Base-by-base conservation (phyloP, 2,113 vertebrate species). In the Callionymus lyra region DNA sequence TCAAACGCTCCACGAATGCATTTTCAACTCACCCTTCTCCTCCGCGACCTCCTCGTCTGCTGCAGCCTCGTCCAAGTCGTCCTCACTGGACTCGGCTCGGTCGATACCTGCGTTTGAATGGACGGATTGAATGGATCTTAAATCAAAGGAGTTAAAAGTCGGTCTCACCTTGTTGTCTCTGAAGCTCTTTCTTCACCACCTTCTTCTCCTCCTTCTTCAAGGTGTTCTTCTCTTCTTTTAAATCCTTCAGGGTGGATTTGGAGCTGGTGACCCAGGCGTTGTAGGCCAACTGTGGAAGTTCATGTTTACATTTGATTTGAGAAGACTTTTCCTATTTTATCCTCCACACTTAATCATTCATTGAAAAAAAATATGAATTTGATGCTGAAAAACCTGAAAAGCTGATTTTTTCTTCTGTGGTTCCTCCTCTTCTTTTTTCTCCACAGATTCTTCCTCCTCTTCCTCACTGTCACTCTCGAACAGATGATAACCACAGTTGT, bases 311-410 rank as follows among this genome's bases (percentile, higher is more conserved):
- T 17, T 6, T 10, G 12, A 16, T 16, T 13, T 18, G n/a, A n/a
- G n/a, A n/a, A 34, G 1, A 10, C 35, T 18, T 17, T 41, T 12
- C n/a, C n/a, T n/a, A n/a, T n/a, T n/a, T n/a, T n/a, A n/a, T n/a
- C n/a, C n/a, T n/a, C n/a, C n/a, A n/a, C n/a, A n/a, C n/a, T n/a
- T n/a, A n/a, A n/a, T n/a, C n/a, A n/a, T n/a, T n/a, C n/a, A n/a
- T n/a, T n/a, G n/a, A n/a, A n/a, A n/a, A n/a, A n/a, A n/a, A n/a
- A n/a, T n/a, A n/a, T n/a, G n/a, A n/a, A n/a, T n/a, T n/a, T n/a
- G n/a, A n/a, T n/a, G n/a, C n/a, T n/a, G n/a, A n/a, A n/a, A n/a
- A 6, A 84, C 86, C 83, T 86, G 86, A 52, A 89, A 84, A 19
- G 84, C 86, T 41, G 79, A 79, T 59, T 81, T 82, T 57, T 84